A percentile compares a stretch with the other conserved stretches of the same genome.
Evolutionary conservation across 2,888 invertebrate species (phyloP).

Genomic region (Ctenicera cuprea): DNA sequence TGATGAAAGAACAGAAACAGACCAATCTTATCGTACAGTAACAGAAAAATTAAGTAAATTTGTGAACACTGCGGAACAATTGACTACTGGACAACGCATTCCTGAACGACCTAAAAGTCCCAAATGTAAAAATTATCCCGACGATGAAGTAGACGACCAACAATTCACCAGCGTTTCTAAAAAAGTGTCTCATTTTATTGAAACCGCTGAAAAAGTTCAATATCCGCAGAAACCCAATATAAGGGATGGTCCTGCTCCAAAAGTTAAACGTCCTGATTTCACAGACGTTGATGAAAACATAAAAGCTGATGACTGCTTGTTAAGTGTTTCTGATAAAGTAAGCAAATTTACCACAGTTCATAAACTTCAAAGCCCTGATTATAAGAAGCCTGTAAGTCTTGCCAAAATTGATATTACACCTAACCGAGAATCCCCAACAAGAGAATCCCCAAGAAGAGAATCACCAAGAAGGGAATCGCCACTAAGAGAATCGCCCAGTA

Average conservation of each 20-base stretch:
- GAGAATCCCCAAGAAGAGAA: conserved; percentile 28
- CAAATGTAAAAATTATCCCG: conserved; percentile 59
- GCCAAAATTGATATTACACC: conserved; percentile 59
- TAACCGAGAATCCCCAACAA: conserved; percentile 2
- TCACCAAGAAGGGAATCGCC: conserved; percentile 27
- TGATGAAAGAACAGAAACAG: conserved; percentile 75
- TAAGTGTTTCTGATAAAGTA: conserved; percentile 78
- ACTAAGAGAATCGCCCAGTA: conserved; percentile 29
- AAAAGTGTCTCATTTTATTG: conserved; percentile 73
- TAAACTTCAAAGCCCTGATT: conserved; percentile 71
- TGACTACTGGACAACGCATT: conserved; percentile 50
- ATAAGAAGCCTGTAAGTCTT: conserved; percentile 56
- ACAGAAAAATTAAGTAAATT: conserved; percentile 83
- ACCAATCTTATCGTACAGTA: conserved; percentile 80
- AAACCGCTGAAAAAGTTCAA: conserved; percentile 57
- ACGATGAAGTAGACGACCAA: conserved; percentile 72
- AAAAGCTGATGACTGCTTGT: conserved; percentile 73
- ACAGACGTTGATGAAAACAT: conserved; percentile 61
- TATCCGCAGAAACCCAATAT: conserved; percentile 37
- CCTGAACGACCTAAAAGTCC: conserved; percentile 67
- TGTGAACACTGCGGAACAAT: conserved; percentile 72
- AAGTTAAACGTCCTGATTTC: conserved; percentile 58
- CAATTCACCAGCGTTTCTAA: conserved; percentile 74
- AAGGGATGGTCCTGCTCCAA: conserved; percentile 51
- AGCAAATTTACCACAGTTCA: conserved; percentile 76